Evolutionary conservation across 2,888 invertebrate species (phyloP).

Genomic region (Aricia artaxerxes): DNA sequence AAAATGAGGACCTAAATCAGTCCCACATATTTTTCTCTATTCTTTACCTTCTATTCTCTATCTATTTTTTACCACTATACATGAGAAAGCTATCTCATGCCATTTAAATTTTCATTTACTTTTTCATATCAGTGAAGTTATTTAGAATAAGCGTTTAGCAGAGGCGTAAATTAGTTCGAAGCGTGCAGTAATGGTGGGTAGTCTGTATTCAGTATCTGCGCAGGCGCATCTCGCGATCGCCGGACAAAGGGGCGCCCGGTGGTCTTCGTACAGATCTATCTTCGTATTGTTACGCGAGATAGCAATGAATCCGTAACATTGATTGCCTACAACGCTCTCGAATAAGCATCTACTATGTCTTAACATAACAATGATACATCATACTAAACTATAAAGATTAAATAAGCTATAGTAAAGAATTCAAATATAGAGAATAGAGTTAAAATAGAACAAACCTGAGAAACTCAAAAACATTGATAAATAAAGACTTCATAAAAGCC

Average conservation of each 20-base stretch:
- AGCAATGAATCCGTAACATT: constrained; percentile 38
- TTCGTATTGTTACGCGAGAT: constrained; percentile 54
- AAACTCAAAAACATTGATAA: neutral
- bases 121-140: neutral
- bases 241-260: constrained; percentile 70
- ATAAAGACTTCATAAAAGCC: no score
- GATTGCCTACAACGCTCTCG: constrained; percentile 7
- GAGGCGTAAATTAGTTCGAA: constrained; percentile 76
- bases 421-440: neutral
- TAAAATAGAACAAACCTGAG: neutral
- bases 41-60: no score
- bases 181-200: constrained; percentile 70
- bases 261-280: constrained; percentile 64
- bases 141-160: constrained; percentile 41
- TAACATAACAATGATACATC: neutral
- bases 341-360: neutral
- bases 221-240: constrained; percentile 74
- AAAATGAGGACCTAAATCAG: no score
- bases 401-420: neutral
- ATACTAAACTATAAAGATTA: neutral
- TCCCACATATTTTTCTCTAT: no score
- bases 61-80: no score
- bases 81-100: no score
- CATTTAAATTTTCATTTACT: neutral
- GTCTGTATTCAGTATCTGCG: constrained; percentile 72